phyloP scores from a whole-genome alignment of 1,140 invertebrate species.

The Drosophila auraria region DNA sequence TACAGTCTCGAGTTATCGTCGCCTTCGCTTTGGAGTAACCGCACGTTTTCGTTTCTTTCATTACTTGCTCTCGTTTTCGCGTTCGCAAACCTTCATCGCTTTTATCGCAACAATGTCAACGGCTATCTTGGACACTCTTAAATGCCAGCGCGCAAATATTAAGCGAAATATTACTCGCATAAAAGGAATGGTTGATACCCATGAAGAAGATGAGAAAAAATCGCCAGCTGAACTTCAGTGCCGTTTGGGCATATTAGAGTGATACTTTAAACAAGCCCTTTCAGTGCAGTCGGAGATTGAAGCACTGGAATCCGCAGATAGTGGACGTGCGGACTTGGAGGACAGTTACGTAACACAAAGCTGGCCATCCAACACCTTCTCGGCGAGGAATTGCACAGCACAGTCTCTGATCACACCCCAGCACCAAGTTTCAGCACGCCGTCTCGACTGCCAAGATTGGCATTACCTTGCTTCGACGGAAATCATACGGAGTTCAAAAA shows the following conservation, averaged over 20 bases:
- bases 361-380: neutral
- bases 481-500: neutral
- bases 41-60: too few species aligned
- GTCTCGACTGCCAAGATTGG: constrained; percentile 1
- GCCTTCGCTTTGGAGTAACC: too few species aligned
- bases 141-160: neutral
- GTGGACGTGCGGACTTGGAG: too few species aligned
- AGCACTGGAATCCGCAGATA: too few species aligned
- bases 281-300: too few species aligned
- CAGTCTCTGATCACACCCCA: neutral
- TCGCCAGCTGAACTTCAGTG: neutral
- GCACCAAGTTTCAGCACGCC: neutral
- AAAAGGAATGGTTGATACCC: neutral
- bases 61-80: neutral
- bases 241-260: neutral
- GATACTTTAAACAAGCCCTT: neutral
- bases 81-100: neutral
- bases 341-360: neutral
- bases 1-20: too few species aligned
- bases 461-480: neutral
- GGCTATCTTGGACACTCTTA: neutral
- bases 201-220: neutral
- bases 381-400: neutral
- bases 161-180: neutral
- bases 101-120: neutral